Evolutionary conservation across 2,797 vertebrate genomes (phyloP), one percentile per base, ranked within the genome.

Genomic region (Mastacembelus armatus): DNA sequence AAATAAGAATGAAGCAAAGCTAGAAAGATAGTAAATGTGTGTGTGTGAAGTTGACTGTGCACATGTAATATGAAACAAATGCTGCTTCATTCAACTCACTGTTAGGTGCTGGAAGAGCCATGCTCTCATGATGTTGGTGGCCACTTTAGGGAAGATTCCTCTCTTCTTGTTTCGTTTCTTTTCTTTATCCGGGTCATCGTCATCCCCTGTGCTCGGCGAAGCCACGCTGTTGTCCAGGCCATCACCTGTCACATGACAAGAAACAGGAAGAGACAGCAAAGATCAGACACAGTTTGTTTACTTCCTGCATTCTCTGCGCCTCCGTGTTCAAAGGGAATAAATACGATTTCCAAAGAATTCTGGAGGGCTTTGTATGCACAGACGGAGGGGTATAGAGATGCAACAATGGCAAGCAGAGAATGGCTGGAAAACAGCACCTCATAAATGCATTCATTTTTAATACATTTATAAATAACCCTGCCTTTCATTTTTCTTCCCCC

Each of bases 41-140:
- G 50, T 10, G 5, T 42, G 30, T 43, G 56, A 73, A 55, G 65
- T 69, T 77, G 35, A 61, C 19, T 5, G 21, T 38, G 66, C 58
- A 71, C 78, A 52, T 18, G 18, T 72, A 71, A 64, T 36, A n/a
- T 62, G 50, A 80, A 62, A 54, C 40, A 50, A 59, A 51, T 32
- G 38, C 32, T 10, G 33, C 44, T 74, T 90, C 85, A 90, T 67
- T 93, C 86, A 86, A 95, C 96, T 97, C 93, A 99, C 98, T 89
- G 98, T 99, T 94, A 99, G 95, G 94, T 99, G 98, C 95, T 99
- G 98, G 95, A 99, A 99, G 91, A 99, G 96, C 98, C 98, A 99
- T 81, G 98, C 98, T 92, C 97, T 96, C 97, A 99, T 99, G 93
- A 99, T 99, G 95, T 99, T 99, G 93, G 97, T 99, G 91, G 97